Evolutionary conservation across 2,888 invertebrate species (phyloP).

Genomic region (Acholoe squamosa): DNA sequence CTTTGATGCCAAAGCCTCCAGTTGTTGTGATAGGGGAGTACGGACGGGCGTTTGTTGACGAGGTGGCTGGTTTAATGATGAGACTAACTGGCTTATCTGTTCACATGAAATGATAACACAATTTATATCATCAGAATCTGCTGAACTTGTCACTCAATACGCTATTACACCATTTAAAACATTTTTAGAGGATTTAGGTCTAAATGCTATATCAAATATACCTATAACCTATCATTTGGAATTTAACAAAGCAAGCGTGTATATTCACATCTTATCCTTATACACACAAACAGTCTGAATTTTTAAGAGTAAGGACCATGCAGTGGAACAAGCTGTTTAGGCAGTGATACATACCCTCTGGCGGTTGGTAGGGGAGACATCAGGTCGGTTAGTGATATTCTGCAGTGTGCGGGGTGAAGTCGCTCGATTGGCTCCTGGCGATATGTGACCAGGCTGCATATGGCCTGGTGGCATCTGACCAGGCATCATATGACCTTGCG

Average conservation of each 20-base stretch:
- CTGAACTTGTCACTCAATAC: no score
- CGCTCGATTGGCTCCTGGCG: conserved; percentile 27
- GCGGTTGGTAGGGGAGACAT: not conserved
- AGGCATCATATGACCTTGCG: conserved; percentile 1
- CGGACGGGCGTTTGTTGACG: conserved; percentile 37
- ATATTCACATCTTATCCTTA: no score
- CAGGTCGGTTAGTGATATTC: conserved; percentile 85
- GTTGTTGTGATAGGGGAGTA: conserved; percentile 67
- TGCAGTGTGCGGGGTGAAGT: conserved; percentile 83
- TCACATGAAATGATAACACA: not conserved
- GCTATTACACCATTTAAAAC: no score
- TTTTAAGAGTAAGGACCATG: no score
- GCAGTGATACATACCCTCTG: conserved; percentile 32
- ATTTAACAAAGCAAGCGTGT: no score
- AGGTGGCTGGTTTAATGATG: conserved; percentile 50
- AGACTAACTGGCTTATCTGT: conserved; percentile 68
- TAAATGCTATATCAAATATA: no score
- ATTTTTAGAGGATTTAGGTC: no score
- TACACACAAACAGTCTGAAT: no score
- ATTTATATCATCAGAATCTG: no score
- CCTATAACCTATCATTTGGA: no score
- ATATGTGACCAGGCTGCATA: conserved; percentile 24
- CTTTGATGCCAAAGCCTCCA: conserved; percentile 61
- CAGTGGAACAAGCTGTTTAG: no score
- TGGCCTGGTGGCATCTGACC: conserved; percentile 24